phyloP scores from a whole-genome alignment of 2,888 invertebrate species.

The Caenorhabditis japonica region DNA sequence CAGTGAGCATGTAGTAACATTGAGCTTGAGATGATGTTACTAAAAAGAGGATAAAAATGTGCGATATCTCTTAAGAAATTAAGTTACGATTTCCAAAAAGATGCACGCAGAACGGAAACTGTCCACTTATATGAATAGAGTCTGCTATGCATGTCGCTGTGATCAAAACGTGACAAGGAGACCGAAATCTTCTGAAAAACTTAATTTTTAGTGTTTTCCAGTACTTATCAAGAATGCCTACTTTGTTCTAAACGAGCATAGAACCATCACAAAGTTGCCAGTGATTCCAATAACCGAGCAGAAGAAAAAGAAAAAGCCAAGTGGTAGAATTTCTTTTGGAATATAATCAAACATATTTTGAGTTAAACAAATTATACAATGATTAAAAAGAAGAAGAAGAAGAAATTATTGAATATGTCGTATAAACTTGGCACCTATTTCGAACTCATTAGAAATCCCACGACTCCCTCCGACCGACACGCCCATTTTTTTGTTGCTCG shows the following conservation, averaged over 20 bases:
- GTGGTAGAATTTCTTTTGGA: conserved; percentile 48
- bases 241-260: conserved; percentile 48
- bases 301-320: conserved; percentile 57
- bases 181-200: conserved; percentile 40
- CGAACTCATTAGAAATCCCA: no score
- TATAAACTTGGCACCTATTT: no score
- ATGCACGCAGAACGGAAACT: conserved; percentile 53
- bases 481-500: no score
- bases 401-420: no score
- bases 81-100: conserved; percentile 46
- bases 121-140: conserved; percentile 49
- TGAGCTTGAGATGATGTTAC: conserved; percentile 46
- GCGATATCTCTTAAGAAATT: no score
- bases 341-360: conserved; percentile 58
- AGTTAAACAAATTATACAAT: no score
- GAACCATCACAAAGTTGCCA: conserved; percentile 52
- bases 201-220: background rate
- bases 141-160: conserved; percentile 53
- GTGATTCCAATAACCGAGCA: conserved; percentile 51
- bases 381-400: background rate
- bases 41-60: background rate
- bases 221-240: background rate
- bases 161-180: conserved; percentile 57
- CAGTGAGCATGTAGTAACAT: conserved; percentile 51
- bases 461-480: no score